These are phyloP conservation scores for Glaucidium brasilianum DNA, from an alignment of 2,113 vertebrate genomes.

Conservation along the genomic window DNA sequence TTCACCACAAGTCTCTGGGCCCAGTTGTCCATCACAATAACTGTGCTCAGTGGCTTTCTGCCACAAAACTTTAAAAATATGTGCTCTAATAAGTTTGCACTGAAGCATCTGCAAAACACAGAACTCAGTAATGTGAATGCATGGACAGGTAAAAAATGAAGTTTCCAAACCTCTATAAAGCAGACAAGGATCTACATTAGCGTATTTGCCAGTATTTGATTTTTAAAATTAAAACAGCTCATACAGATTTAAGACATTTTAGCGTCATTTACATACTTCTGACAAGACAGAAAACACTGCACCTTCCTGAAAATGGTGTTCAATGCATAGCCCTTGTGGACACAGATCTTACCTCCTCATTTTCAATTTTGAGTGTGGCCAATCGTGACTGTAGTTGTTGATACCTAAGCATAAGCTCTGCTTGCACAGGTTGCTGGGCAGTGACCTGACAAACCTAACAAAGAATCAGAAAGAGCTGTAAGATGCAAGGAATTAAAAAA, in stretches of 20 bases:
- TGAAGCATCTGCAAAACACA: neutral
- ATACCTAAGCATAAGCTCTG: constrained; percentile 91
- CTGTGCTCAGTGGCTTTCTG: neutral
- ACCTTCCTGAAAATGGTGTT: neutral
- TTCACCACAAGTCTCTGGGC: too few species aligned
- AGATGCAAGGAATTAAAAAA: neutral
- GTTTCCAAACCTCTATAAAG: neutral
- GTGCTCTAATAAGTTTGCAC: neutral
- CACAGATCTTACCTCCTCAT: constrained; percentile 87
- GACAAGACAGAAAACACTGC: neutral
- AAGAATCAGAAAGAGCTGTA: constrained; percentile 43
- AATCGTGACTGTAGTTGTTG: constrained; percentile 96
- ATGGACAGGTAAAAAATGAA: neutral
- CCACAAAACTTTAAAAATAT: neutral
- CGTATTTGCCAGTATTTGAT: neutral
- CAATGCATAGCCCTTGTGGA: neutral
- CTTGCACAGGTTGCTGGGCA: constrained; percentile 91
- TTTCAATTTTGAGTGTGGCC: constrained; percentile 95
- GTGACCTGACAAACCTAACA: constrained; percentile 92
- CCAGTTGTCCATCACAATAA: too few species aligned
- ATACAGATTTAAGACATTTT: neutral
- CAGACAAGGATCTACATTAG: neutral
- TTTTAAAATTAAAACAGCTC: neutral
- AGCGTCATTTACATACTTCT: neutral
- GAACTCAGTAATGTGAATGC: neutral